Conservation (phyloP, 2,888 invertebrate species). For the Lapara coniferarum region DNA sequence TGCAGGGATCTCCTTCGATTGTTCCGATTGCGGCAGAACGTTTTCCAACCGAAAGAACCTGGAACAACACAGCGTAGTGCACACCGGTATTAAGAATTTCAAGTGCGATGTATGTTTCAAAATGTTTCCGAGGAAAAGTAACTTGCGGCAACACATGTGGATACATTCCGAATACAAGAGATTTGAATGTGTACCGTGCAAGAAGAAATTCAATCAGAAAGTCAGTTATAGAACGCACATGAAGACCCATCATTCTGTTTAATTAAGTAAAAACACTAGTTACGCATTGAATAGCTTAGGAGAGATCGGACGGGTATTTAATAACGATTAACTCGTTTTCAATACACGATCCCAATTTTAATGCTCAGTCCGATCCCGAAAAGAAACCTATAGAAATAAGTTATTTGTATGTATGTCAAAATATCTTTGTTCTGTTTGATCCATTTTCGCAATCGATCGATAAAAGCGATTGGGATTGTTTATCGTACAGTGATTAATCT, state of each 20-base stretch:
- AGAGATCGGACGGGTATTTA: no score
- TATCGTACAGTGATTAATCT: no score
- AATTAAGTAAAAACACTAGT: conserved; percentile 41
- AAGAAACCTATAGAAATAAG: no score
- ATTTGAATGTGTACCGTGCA: conserved; percentile 47
- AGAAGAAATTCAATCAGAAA: conserved; percentile 36
- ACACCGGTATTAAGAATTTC: conserved; percentile 63
- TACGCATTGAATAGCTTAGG: no score
- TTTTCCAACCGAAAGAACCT: not conserved
- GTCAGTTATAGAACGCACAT: conserved; percentile 53
- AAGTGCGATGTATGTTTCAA: conserved; percentile 64
- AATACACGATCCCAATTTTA: no score
- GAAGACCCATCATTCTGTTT: conserved; percentile 49
- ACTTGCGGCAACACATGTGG: conserved; percentile 52
- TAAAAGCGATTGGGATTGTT: no score
- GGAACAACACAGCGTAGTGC: conserved; percentile 58
- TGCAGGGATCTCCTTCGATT: not conserved
- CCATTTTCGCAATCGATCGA: no score
- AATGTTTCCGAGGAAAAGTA: conserved; percentile 49
- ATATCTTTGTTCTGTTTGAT: no score
- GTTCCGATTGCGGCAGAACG: conserved; percentile 14
- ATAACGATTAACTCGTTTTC: no score
- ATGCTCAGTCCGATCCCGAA: no score
- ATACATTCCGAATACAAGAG: conserved; percentile 53
- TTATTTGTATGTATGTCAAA: no score